Evolutionary conservation across 2,888 invertebrate species (phyloP), one percentile per base, ranked within the genome.

Genomic region (Lydus trimaculatus): DNA sequence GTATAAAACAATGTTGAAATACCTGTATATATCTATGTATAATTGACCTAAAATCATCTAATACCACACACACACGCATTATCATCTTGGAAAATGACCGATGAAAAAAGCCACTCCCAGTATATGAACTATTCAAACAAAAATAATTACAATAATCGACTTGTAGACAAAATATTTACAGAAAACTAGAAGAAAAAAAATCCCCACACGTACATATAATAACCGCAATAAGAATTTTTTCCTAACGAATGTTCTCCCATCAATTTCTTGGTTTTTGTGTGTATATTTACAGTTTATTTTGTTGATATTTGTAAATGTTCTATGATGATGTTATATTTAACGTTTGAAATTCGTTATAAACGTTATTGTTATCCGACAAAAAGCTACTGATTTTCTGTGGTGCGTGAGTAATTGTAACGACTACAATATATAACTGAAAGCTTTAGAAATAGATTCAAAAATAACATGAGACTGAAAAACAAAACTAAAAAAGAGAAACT

Each of bases 101-200:
- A 36, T 36, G 36, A n/a, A 43, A 43, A 43, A 43, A 2, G 8
- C 43, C 43, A n/a, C 43, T 43, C 43, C 43, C 43, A 36, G 15
- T 17, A 17, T 39, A 39, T n/a, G 17, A n/a, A 43, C 11, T 43
- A 43, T 17, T 17, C 43, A 43, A 43, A 43, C 43, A 17, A 43
- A 17, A 43, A 43, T 43, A 43, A 43, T 43, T 43, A 43, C 36
- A 36, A 36, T 43, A 43, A 43, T 43, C n/a, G 43, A 43, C 43
- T 7, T 17, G 43, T 43, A 43, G 43, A 43, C 43, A 43, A 43
- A 43, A 43, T 43, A 43, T 43, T 43, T 43, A 43, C 43, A 43
- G 43, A 43, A 43, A 43, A 43, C 8, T 17, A 43, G 5, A 43
- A 33, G 11, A 33, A 33, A 11, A 33, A 9, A 7, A 11, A 6